Base-by-base conservation (phyloP, 2,888 invertebrate species). In the Prosapia bicincta region DNA sequence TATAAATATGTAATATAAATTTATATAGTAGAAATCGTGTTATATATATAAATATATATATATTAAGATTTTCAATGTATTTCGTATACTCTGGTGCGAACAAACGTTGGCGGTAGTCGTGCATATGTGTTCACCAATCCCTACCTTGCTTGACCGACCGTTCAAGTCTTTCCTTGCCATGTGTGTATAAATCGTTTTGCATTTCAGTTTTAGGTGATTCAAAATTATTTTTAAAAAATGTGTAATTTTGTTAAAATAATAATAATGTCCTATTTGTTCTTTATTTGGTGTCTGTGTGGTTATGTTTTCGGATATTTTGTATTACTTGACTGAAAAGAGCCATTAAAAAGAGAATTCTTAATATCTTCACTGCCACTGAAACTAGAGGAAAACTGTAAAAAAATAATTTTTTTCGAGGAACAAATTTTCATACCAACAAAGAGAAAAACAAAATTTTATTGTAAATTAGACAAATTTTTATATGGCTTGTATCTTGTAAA, bases 1-100 rank as follows among this genome's bases (percentile, higher is more conserved):
- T 72, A 72, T 72, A 72, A 26, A 72, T 72, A 72, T 72, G 72
- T 72, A 72, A 66, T 66, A 72, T 72, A 72, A 72, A 69, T 69
- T 72, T 72, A 65, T 72, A 26, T 72, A 72, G 28, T 72, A 72
- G 72, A 66, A 66, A 72, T 30, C 72, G 66, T 72, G 72, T 72
- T 72, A 72, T 66, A 72, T 26, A 71, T 65, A 71, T 54, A 54
- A 20, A 54, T 6, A 54, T 65, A 72, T 30, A 72, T 70, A 65
- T 71, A 26, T 71, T 71, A 72, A 72, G 72, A 66, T 32, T 72
- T 65, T 72, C 28, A 72, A 72, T 72, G 72, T 72, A 72, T 66
- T 72, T 72, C 72, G 72, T 72, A 66, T 72, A 72, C 28, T 72
- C 66, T 66, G 72, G 30, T 72, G 72, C 72, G 72, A 72, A 72